phyloP scores from a whole-genome alignment of 64 coral and sea anemone species.

The Montipora cactus region DNA sequence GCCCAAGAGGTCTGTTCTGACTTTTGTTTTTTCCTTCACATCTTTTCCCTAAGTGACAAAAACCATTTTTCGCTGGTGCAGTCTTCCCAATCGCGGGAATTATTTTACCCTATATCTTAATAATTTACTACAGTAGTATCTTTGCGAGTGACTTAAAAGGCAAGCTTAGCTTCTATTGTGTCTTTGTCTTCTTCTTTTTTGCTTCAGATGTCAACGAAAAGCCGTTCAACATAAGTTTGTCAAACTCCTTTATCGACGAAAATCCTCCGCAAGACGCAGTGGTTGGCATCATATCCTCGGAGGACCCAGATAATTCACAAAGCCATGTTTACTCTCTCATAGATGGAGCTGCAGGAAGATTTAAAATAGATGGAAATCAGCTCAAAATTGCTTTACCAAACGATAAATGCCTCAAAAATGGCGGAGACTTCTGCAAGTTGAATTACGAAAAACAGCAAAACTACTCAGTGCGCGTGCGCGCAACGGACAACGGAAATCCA shows the following conservation, averaged over 20 bases:
- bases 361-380: slow-evolving; percentile 57
- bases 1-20: too few relatives aligned
- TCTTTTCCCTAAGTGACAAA: too few relatives aligned
- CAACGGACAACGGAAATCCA: slow-evolving; percentile 83
- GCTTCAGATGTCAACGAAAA: slow-evolving; percentile 83
- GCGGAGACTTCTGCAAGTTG: slow-evolving; percentile 75
- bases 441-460: slow-evolving; percentile 77
- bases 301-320: slow-evolving; percentile 58
- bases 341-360: slow-evolving; percentile 64
- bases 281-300: slow-evolving; percentile 51
- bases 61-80: too few relatives aligned
- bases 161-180: neutral
- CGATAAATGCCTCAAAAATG: slow-evolving; percentile 36
- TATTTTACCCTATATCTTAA: too few relatives aligned
- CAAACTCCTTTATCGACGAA: slow-evolving; percentile 64
- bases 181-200: neutral
- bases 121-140: too few relatives aligned
- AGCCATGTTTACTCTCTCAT: slow-evolving; percentile 40
- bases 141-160: neutral
- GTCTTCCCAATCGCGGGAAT: too few relatives aligned
- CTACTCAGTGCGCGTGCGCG: slow-evolving; percentile 80
- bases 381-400: slow-evolving; percentile 61
- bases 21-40: too few relatives aligned
- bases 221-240: slow-evolving; percentile 77
- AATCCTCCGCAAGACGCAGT: slow-evolving; percentile 59